Conservation (phyloP, 2,797 vertebrate genomes). For the Mallotus villosus region DNA sequence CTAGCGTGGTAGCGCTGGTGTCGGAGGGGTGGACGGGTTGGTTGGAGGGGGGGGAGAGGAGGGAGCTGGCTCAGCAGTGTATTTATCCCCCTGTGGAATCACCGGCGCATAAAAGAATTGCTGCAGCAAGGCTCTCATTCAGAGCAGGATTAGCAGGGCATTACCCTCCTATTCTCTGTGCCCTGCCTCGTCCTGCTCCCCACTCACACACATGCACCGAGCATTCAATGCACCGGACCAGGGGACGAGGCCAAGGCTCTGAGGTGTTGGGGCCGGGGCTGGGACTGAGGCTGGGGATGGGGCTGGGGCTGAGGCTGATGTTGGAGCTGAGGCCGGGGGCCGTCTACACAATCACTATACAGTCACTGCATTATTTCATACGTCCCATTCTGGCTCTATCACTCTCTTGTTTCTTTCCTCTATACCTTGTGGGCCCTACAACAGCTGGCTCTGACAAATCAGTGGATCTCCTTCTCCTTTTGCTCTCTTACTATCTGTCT, state of each 20-base stretch:
- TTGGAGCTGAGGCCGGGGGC: neutral
- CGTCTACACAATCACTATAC: neutral
- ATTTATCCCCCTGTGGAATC: constrained; percentile 65
- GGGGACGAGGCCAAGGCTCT: too few relatives aligned
- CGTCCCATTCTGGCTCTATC: neutral
- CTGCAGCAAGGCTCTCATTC: constrained; percentile 75
- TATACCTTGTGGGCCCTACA: neutral
- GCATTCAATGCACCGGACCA: constrained; percentile 3
- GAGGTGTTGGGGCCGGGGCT: neutral
- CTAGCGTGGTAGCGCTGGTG: neutral
- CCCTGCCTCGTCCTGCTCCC: constrained; percentile 23
- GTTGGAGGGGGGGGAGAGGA: constrained; percentile 40
- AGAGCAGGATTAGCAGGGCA: constrained; percentile 71
- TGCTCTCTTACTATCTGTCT: neutral
- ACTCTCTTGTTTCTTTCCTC: neutral
- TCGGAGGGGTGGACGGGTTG: neutral
- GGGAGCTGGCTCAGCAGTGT: constrained; percentile 69
- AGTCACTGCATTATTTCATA: neutral
- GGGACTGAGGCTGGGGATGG: neutral
- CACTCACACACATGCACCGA: constrained; percentile 11
- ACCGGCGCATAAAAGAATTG: constrained; percentile 74
- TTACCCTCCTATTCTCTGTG: constrained; percentile 39
- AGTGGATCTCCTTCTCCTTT: neutral
- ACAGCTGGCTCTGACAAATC: neutral
- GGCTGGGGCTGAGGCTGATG: neutral